Conservation (phyloP, 1,140 invertebrate genomes). For the Hestina assimilis region DNA sequence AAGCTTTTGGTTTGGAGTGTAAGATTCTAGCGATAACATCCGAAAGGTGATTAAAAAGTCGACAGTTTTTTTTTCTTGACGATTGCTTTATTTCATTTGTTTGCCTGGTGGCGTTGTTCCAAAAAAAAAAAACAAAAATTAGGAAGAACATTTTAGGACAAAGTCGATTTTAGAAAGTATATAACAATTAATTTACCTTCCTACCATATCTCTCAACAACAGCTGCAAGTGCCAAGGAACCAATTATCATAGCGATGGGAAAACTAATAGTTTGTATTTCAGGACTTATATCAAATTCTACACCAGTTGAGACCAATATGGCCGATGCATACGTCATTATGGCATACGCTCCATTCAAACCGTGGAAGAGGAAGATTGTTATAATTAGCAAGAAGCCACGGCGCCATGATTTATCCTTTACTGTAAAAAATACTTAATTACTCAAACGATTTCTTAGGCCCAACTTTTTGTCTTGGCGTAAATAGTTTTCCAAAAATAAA, state of each 20-base stretch:
- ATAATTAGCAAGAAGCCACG: constrained; percentile 32
- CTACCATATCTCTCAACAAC: constrained; percentile 44
- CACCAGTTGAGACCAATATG: constrained; percentile 32
- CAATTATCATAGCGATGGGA: constrained; percentile 42
- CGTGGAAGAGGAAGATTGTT: constrained; percentile 27
- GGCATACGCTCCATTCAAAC: constrained; percentile 29
- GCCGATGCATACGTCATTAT: constrained; percentile 30
- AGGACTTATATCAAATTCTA: constrained; percentile 34
- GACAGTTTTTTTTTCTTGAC: no score
- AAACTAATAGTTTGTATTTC: constrained; percentile 45
- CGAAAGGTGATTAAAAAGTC: no score
- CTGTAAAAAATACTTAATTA: constrained; percentile 32
- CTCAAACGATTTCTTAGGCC: no score
- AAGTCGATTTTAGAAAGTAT: no score
- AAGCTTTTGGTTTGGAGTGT: no score
- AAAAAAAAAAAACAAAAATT: no score
- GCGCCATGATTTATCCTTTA: constrained; percentile 34
- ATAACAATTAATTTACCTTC: constrained; percentile 35
- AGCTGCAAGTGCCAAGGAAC: constrained; percentile 30
- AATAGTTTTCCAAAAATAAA: no score
- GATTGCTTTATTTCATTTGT: no score
- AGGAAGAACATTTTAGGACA: no score
- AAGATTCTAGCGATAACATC: no score
- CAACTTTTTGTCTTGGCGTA: no score
- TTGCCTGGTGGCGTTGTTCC: no score